Base-by-base conservation (phyloP, 2,797 vertebrate species). In the Sparus aurata region DNA sequence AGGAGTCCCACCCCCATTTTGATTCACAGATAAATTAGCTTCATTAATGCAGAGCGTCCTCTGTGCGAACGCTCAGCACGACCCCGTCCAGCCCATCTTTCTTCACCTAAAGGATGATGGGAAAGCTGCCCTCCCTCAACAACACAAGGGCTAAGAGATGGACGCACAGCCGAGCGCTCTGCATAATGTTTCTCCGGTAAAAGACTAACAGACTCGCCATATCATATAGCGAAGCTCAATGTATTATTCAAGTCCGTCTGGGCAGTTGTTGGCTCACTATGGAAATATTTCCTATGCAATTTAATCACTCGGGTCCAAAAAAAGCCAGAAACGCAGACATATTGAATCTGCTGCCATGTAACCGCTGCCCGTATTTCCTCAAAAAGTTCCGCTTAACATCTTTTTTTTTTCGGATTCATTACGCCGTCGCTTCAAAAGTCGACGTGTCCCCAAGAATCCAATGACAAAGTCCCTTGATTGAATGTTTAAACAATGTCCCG, bases 21-120 rank as follows among this genome's bases (percentile, higher is more conserved):
- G 89, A 93, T 92, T 89, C 87, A 69, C 85, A 80, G 90, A 91
- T 91, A 93, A 94, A 95, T 94, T 87, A 91, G 90, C 88, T 92
- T 91, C 90, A 92, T 92, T 93, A 90, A 91, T 88, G 87, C 90
- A 75, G 83, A 76, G 75, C 84, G 73, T 91, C 80, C 86, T 88
- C 85, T 87, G 78, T 38, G 77, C 76, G 64, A 27, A 38, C 30
- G 87, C 80, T 88, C 89, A 38, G 84, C 62, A 20, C 61, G 84
- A 88, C 90, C 84, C 83, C 79, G 12, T 80, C 75, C 66, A 84
- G 78, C 88, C 82, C 88, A 89, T 89, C 84, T 86, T 86, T 87
- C 86, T 85, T 82, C 86, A 82, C 86, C 73, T 73, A 86, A 82
- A 92, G 90, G 85, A 93, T 87, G 91, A 93, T 90, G 89, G 86